phyloP scores from a whole-genome alignment of 2,797 vertebrate species.

The Onychomys leucogaster region DNA sequence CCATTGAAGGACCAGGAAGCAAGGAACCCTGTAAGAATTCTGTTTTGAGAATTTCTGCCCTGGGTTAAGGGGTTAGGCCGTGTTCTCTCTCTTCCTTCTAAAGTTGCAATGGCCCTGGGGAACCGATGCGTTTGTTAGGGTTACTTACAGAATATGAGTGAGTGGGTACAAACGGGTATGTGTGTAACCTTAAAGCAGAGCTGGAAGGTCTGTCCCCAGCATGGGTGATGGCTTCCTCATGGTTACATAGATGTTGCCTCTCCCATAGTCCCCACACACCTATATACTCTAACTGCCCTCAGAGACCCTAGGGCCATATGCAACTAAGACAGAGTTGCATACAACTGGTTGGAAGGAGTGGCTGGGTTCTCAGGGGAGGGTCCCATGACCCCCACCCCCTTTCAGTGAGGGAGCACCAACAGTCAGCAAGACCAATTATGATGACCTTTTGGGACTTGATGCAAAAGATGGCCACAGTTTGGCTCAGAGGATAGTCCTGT shows the following conservation, averaged over 20 bases:
- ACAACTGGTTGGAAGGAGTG: neutral
- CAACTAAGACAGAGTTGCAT: neutral
- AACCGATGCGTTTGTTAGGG: neutral
- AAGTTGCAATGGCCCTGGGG: neutral
- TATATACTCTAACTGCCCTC: neutral
- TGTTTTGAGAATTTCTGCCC: neutral
- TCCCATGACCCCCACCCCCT: neutral
- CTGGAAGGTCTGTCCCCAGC: neutral
- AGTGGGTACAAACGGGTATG: neutral
- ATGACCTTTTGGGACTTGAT: neutral
- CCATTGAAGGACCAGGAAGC: neutral
- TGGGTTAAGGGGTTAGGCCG: neutral
- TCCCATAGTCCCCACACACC: too few relatives aligned
- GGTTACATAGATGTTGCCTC: neutral
- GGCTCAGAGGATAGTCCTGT: neutral
- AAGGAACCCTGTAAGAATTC: neutral
- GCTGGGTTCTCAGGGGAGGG: neutral
- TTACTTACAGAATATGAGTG: neutral
- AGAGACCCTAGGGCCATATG: too few relatives aligned
- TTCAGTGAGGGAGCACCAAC: neutral
- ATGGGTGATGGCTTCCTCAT: neutral
- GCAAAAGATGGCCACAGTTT: neutral
- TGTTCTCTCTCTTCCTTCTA: neutral
- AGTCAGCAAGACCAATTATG: neutral
- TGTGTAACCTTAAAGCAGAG: neutral